A percentile compares a stretch with the other conserved stretches of the same genome.
phyloP scores from a whole-genome alignment of 2,888 invertebrate genomes.

The Leptodirus hochenwartii region DNA sequence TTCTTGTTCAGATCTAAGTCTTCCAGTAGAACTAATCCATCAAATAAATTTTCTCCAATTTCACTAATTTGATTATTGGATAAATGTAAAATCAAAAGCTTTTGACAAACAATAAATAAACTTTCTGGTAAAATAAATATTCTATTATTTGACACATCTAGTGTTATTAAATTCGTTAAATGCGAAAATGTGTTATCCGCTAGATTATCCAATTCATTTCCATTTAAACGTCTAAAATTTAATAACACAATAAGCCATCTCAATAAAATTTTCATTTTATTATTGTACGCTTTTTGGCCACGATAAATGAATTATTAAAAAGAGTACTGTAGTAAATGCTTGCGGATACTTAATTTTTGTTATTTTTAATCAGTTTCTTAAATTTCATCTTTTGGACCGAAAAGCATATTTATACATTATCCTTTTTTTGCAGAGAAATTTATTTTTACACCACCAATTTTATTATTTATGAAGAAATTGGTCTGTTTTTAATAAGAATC shows the following conservation, averaged over 20 bases:
- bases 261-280: too few species aligned
- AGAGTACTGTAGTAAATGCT: too few species aligned
- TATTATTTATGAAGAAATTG: too few species aligned
- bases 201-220: conserved; percentile 45
- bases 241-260: background rate
- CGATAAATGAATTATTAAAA: too few species aligned
- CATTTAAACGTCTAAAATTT: conserved; percentile 43
- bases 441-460: too few species aligned
- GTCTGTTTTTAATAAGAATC: too few species aligned
- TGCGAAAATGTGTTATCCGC: conserved; percentile 35
- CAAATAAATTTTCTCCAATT: conserved; percentile 38
- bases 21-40: conserved; percentile 36
- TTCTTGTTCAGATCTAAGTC: conserved; percentile 56
- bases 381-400: too few species aligned
- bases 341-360: too few species aligned
- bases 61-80: conserved; percentile 44
- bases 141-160: conserved; percentile 49
- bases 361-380: too few species aligned
- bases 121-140: conserved; percentile 36
- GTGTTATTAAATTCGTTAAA: conserved; percentile 42
- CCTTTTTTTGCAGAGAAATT: too few species aligned
- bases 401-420: too few species aligned
- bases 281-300: too few species aligned
- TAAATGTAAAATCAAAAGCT: conserved; percentile 42
- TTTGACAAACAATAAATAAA: conserved; percentile 37